These are phyloP conservation scores for Trileptium ribeirensis DNA, from an alignment of 2,888 invertebrate species.

Conservation along the genomic window DNA sequence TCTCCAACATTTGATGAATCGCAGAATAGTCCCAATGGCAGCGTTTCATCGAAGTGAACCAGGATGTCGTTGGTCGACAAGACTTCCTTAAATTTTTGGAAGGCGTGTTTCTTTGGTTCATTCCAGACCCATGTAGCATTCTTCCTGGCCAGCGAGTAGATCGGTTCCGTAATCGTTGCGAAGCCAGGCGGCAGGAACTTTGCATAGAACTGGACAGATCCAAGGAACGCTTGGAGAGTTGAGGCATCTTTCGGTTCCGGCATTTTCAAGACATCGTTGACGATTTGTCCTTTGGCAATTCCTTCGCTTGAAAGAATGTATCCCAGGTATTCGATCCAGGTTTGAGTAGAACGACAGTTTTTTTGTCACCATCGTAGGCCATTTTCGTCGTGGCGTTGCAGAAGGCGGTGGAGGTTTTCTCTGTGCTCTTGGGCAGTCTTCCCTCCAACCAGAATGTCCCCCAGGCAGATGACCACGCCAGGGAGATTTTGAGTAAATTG, in stretches of 20 bases:
- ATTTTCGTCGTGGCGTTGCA: neutral
- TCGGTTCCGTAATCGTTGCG: neutral
- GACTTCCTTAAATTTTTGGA: neutral
- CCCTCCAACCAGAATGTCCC: neutral
- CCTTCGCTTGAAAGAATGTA: slow-evolving; percentile 20
- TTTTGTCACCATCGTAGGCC: slow-evolving; percentile 23
- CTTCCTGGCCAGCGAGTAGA: neutral
- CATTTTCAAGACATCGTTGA: slow-evolving; percentile 28
- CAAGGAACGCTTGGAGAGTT: neutral
- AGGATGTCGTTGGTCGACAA: neutral
- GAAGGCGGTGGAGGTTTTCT: neutral
- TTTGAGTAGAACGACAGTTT: slow-evolving; percentile 17
- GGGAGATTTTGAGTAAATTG: slow-evolving; percentile 23
- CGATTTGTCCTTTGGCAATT: slow-evolving; percentile 23
- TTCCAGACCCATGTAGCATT: neutral
- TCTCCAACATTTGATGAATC: slow-evolving; percentile 21
- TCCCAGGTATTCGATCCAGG: neutral
- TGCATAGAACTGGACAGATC: neutral
- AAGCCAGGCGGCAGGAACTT: neutral
- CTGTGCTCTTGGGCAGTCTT: neutral
- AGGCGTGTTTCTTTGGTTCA: neutral
- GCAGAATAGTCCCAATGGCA: neutral
- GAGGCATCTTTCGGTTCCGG: neutral
- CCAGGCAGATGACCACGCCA: slow-evolving; percentile 26
- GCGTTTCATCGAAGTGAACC: neutral